Conservation (phyloP, 2,797 vertebrate genomes). For the Premnoplex brunnescens region DNA sequence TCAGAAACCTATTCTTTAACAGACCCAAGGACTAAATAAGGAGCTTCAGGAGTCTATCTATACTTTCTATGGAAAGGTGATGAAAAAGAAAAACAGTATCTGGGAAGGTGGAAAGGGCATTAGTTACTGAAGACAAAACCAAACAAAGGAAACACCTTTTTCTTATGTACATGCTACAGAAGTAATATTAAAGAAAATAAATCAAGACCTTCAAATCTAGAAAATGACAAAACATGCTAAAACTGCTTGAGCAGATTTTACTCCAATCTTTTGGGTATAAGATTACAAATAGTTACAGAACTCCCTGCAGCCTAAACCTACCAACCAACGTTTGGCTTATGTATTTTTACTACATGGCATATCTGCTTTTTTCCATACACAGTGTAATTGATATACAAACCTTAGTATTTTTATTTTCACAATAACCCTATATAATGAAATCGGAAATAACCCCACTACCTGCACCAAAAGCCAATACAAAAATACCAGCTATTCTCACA, state of each 20-base stretch:
- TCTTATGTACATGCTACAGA: background rate
- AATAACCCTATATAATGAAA: background rate
- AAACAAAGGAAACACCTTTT: background rate
- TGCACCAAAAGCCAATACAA: background rate
- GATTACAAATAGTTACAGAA: background rate
- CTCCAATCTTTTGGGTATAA: background rate
- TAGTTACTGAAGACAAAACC: background rate
- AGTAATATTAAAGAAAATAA: background rate
- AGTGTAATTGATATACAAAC: background rate
- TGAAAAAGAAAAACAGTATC: background rate
- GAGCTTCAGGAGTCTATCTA: background rate
- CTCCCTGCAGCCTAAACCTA: background rate
- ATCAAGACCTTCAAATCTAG: background rate
- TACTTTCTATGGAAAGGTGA: background rate
- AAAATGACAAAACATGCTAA: background rate
- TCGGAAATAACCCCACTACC: background rate
- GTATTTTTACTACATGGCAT: background rate
- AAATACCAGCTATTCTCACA: background rate
- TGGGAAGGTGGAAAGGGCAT: background rate
- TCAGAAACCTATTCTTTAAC: background rate
- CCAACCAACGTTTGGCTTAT: fast-evolving
- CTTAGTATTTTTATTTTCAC: background rate
- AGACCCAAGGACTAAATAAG: background rate
- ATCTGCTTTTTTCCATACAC: background rate
- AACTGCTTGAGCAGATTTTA: background rate